Conservation (phyloP, 2,888 invertebrate genomes). For the Drosophila suboccidentalis region DNA sequence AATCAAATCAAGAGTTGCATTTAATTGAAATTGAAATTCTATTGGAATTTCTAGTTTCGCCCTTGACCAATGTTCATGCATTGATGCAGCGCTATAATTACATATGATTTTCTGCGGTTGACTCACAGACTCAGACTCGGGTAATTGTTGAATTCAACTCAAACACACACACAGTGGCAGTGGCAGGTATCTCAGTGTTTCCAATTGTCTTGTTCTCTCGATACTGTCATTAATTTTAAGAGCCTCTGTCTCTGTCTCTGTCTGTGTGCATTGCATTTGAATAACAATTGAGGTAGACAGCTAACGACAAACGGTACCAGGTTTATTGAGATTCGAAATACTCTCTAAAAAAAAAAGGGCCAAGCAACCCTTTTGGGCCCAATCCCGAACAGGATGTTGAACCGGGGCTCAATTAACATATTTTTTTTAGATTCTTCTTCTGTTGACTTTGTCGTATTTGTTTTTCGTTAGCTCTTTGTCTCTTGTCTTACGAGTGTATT, state of each 20-base stretch:
- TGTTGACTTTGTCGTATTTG: constrained; percentile 44
- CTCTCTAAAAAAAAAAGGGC: constrained; percentile 19
- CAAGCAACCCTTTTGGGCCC: constrained; percentile 46
- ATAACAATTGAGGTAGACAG: constrained; percentile 57
- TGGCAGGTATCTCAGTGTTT: constrained; percentile 46
- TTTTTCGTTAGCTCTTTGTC: constrained; percentile 41
- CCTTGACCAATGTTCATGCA: constrained; percentile 41
- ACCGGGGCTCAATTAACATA: constrained; percentile 60
- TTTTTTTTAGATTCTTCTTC: constrained; percentile 41
- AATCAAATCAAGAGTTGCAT: constrained; percentile 30
- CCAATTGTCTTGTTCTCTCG: constrained; percentile 32
- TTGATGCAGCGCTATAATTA: constrained; percentile 59
- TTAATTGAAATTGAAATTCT: constrained; percentile 36
- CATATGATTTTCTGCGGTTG: constrained; percentile 70
- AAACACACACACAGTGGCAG: constrained; percentile 16
- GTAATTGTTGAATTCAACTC: constrained; percentile 41
- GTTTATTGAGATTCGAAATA: constrained; percentile 32
- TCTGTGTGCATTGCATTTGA: constrained; percentile 57
- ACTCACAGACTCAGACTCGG: constrained; percentile 38
- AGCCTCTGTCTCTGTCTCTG: constrained; percentile 27
- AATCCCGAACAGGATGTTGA: constrained; percentile 49
- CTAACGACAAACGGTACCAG: constrained; percentile 14
- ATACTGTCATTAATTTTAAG: constrained; percentile 71
- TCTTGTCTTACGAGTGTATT: constrained; percentile 18
- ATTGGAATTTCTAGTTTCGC: constrained; percentile 32